Evolutionary conservation across 2,113 vertebrate species (phyloP).

Genomic region (Benitochromis conjunctus): DNA sequence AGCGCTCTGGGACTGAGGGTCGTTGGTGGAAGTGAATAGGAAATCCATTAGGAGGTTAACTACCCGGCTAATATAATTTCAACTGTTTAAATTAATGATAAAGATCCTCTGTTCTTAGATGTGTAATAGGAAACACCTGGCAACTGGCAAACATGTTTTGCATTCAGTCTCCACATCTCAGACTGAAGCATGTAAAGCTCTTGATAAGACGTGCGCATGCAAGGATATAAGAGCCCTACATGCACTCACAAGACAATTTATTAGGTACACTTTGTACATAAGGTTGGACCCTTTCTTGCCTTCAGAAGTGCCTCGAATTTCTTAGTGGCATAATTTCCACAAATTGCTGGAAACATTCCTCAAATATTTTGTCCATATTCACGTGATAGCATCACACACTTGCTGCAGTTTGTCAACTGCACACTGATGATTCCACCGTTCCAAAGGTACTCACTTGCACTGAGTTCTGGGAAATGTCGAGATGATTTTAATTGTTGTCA

Average conservation of each 20-base stretch:
- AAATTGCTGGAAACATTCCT: background rate
- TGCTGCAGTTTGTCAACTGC: background rate
- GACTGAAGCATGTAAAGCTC: background rate
- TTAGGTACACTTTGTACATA: background rate
- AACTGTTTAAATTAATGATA: slow-evolving; percentile 29
- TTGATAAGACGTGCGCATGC: background rate
- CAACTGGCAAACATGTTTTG: slow-evolving; percentile 5
- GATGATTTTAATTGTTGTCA: too few relatives aligned
- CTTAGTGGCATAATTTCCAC: background rate
- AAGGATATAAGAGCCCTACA: background rate
- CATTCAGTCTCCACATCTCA: background rate
- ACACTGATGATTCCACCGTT: background rate
- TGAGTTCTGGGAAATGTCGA: background rate
- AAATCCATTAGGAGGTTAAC: slow-evolving; percentile 29
- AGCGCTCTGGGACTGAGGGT: background rate
- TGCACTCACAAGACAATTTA: background rate
- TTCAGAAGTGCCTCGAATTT: background rate
- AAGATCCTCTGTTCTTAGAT: slow-evolving; percentile 28
- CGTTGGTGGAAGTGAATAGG: background rate
- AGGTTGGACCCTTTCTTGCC: background rate
- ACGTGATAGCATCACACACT: background rate
- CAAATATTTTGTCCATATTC: background rate
- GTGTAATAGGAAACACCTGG: slow-evolving; percentile 62
- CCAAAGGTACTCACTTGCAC: background rate
- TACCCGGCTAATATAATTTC: slow-evolving; percentile 25